Percentiles rank a stretch among this genome's conserved stretches.
These are phyloP conservation scores for Trichomycterus rosablanca DNA, from an alignment of 2,113 vertebrate genomes.

Conservation along the genomic window DNA sequence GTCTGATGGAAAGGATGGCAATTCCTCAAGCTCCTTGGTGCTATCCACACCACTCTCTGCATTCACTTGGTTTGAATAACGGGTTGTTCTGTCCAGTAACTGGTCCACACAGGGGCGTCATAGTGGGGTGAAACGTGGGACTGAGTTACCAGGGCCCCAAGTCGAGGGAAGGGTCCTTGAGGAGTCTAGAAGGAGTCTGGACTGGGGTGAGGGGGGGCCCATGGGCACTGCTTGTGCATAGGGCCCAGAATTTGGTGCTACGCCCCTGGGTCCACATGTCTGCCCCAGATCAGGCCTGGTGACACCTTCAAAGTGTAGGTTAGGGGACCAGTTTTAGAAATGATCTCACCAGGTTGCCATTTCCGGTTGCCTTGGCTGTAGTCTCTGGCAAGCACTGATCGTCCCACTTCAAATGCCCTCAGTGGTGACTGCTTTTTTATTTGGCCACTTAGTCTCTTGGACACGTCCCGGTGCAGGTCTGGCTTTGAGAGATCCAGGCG, in stretches of 20 bases:
- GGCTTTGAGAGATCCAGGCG: background rate
- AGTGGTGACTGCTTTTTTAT: conserved; percentile 1
- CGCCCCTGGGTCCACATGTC: too few relatives aligned
- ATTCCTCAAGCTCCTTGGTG: background rate
- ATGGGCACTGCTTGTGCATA: too few relatives aligned
- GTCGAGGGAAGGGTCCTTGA: too few relatives aligned
- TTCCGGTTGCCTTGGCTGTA: conserved; percentile 14
- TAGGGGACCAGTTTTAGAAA: conserved; percentile 17
- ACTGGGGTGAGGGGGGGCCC: too few relatives aligned
- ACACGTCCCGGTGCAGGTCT: background rate
- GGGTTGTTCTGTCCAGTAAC: conserved; percentile 14
- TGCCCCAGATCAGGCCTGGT: conserved; percentile 17
- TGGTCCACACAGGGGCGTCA: conserved; percentile 19
- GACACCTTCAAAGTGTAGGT: conserved; percentile 19
- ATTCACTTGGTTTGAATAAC: background rate
- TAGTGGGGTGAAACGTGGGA: too few relatives aligned
- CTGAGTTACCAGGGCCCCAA: too few relatives aligned
- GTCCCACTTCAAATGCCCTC: conserved; percentile 19
- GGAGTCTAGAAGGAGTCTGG: too few relatives aligned
- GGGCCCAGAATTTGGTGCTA: too few relatives aligned
- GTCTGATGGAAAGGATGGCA: background rate
- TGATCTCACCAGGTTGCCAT: conserved; percentile 17
- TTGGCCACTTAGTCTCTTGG: conserved; percentile 1
- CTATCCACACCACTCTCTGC: background rate
- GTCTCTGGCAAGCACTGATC: conserved; percentile 21